A percentile compares a stretch with the other conserved stretches of the same genome.
phyloP scores from a whole-genome alignment of 1,140 invertebrate species.

The Lasioglossum baleicum region DNA sequence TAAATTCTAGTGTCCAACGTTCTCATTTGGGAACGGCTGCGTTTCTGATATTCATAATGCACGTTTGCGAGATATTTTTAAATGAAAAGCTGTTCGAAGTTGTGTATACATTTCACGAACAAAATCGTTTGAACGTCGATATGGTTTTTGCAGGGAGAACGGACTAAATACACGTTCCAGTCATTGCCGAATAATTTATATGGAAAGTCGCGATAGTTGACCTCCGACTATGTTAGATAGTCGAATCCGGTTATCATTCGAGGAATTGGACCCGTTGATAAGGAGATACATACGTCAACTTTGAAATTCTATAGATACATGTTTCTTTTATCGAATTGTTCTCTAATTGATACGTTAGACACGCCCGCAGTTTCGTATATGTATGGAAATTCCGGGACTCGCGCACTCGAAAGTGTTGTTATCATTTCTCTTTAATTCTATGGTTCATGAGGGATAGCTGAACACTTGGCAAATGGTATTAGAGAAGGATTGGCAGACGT shows the following conservation, averaged over 20 bases:
- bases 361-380: too few relatives aligned
- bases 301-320: not conserved
- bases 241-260: not conserved
- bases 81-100: too few relatives aligned
- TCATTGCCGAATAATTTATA: not conserved
- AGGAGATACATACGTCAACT: too few relatives aligned
- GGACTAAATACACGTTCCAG: not conserved
- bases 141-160: too few relatives aligned
- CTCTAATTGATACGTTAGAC: not conserved
- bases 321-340: not conserved
- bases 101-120: not conserved
- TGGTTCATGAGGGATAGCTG: not conserved
- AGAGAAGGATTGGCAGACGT: not conserved
- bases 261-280: not conserved
- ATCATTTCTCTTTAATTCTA: constrained; percentile 6
- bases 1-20: too few relatives aligned
- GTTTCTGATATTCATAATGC: too few relatives aligned
- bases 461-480: not conserved
- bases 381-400: not conserved
- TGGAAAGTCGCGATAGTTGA: not conserved
- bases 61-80: too few relatives aligned
- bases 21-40: too few relatives aligned
- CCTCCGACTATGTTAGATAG: not conserved
- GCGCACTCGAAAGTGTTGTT: not conserved
- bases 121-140: too few relatives aligned